Percentiles rank a stretch among this genome's conserved stretches.
Evolutionary conservation across 2,888 invertebrate species (phyloP).

Genomic region (Trachelus troglodyta): DNA sequence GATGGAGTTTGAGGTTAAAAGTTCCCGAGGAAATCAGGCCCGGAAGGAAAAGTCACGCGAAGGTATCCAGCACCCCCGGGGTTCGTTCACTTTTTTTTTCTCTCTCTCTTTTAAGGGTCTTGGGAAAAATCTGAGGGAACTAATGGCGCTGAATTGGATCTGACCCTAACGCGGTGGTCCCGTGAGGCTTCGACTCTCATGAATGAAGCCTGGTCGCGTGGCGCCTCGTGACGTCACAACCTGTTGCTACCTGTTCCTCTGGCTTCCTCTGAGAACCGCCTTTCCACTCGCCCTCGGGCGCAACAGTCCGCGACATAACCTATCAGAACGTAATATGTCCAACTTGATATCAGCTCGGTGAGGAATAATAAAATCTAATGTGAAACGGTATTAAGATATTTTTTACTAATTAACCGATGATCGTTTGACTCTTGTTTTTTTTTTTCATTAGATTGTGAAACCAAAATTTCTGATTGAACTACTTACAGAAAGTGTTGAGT

Average conservation of each 20-base stretch:
- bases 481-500: not conserved
- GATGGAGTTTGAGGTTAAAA: not conserved
- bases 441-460: not conserved
- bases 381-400: not conserved
- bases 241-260: constrained; percentile 58
- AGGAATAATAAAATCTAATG: not conserved
- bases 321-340: not conserved
- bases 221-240: constrained; percentile 64
- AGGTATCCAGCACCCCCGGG: not conserved
- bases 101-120: not conserved
- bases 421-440: too few species aligned
- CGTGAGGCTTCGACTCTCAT: constrained; percentile 42
- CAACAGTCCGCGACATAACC: not conserved
- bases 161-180: not conserved
- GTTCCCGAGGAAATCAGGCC: not conserved
- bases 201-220: constrained; percentile 64
- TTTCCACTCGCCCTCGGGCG: not conserved
- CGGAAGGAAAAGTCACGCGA: not conserved
- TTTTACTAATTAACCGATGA: not conserved
- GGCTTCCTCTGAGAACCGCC: constrained; percentile 13
- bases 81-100: not conserved
- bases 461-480: not conserved
- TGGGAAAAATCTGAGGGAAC: not conserved
- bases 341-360: not conserved
- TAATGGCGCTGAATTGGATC: not conserved